These are phyloP conservation scores for Standfussiana lucernea DNA, from an alignment of 2,888 invertebrate genomes.

Conservation along the genomic window DNA sequence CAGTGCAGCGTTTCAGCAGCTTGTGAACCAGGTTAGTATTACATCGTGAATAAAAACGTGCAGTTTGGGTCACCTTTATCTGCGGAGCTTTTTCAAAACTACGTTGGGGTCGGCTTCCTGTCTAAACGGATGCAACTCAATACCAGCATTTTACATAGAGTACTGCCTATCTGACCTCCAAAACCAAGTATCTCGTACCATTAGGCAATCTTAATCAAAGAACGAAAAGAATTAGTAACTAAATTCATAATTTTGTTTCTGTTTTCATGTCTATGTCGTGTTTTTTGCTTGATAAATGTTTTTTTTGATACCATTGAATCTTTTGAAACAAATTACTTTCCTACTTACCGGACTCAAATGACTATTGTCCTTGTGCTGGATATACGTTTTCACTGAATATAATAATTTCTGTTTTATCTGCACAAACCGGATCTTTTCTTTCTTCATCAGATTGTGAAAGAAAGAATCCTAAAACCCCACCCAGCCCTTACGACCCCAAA, in stretches of 20 bases:
- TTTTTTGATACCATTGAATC: neutral
- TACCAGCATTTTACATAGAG: neutral
- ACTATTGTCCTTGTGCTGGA: neutral
- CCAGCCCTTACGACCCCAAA: neutral
- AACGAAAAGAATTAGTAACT: neutral
- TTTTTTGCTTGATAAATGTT: neutral
- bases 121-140: neutral
- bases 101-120: neutral
- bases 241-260: neutral
- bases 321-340: neutral
- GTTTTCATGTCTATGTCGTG: neutral
- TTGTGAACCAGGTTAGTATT: slow-evolving; percentile 95
- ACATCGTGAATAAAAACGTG: neutral
- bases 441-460: neutral
- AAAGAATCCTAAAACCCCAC: neutral
- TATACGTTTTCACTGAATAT: neutral
- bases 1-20: slow-evolving; percentile 98
- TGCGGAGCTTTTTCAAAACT: neutral
- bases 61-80: neutral
- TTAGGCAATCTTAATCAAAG: neutral
- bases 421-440: neutral
- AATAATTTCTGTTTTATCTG: neutral
- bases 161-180: neutral
- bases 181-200: neutral
- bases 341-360: neutral